Percentiles rank a stretch among this genome's conserved stretches.
phyloP scores from a whole-genome alignment of 1,140 invertebrate species.

The Aricia agestis region DNA sequence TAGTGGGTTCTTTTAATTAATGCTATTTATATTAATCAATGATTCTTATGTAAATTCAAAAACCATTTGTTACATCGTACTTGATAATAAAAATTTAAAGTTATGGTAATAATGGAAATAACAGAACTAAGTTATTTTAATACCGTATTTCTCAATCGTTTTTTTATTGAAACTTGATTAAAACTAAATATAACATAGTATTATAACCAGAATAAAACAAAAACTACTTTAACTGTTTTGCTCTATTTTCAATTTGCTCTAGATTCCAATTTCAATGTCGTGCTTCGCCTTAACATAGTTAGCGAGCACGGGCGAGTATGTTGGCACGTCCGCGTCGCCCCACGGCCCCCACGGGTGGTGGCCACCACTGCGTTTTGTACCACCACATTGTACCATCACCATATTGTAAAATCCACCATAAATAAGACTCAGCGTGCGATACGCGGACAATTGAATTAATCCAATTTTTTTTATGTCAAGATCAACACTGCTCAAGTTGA shows the following conservation, averaged over 20 bases:
- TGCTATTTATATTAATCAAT: no score
- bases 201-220: no score
- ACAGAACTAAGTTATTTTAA: no score
- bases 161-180: no score
- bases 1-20: no score
- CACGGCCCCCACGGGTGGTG: constrained; percentile 57
- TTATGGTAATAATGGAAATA: no score
- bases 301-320: constrained; percentile 50
- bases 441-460: constrained; percentile 10
- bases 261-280: neutral
- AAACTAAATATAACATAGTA: no score
- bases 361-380: constrained; percentile 43
- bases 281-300: constrained; percentile 52
- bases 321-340: constrained; percentile 60
- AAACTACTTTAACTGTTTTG: no score
- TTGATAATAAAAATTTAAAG: no score
- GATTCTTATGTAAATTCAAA: no score
- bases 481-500: neutral
- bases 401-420: neutral
- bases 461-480: neutral
- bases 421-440: neutral
- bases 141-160: no score
- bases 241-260: neutral
- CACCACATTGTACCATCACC: neutral
- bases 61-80: no score